Conservation (phyloP, 2,113 vertebrate genomes). For the Aix galericulata region DNA sequence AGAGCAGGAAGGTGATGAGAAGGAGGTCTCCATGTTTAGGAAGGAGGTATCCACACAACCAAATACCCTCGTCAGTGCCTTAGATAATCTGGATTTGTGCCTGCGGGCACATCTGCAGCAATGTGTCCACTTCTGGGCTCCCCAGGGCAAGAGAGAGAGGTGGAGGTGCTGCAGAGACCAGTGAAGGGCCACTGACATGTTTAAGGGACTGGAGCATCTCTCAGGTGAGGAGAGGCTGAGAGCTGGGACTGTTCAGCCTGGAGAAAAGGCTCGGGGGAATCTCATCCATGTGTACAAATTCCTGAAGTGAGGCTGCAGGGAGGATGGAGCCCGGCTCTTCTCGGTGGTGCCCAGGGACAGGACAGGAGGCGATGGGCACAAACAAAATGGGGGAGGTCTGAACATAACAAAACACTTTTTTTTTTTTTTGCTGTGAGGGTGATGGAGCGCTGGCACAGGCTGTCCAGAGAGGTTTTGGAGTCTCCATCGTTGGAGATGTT, state of each 20-base stretch:
- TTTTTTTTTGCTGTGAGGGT: background rate
- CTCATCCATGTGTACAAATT: background rate
- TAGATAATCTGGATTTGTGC: background rate
- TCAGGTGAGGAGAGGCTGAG: background rate
- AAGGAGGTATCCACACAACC: background rate
- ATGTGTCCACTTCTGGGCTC: background rate
- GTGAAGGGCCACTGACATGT: background rate
- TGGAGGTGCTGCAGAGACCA: background rate
- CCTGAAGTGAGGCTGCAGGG: background rate
- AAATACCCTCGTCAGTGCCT: background rate
- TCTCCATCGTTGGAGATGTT: background rate
- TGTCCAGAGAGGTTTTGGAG: background rate
- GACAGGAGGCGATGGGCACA: background rate
- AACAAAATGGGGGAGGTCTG: fast-evolving
- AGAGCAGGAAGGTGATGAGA: background rate
- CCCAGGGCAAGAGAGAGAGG: background rate
- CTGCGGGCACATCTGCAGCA: background rate
- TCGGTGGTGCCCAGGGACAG: background rate
- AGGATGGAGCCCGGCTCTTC: background rate
- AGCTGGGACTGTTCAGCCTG: background rate
- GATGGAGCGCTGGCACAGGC: background rate
- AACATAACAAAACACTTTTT: background rate
- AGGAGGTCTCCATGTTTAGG: background rate
- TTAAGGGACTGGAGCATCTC: background rate
- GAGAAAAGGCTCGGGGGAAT: background rate